A percentile compares a stretch with the other conserved stretches of the same genome.
phyloP scores from a whole-genome alignment of 2,888 invertebrate genomes.

The Theretra japonica region DNA sequence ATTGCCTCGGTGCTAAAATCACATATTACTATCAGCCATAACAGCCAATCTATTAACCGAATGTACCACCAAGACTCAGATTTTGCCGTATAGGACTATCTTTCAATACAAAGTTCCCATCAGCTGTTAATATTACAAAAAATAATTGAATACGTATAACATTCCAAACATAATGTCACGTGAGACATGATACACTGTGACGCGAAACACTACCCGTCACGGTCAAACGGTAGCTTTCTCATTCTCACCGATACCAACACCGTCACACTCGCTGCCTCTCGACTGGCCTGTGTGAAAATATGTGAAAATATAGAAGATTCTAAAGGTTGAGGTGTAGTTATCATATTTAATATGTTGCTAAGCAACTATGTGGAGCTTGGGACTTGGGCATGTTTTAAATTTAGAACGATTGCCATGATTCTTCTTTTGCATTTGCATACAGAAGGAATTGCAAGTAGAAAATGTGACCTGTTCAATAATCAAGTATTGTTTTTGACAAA shows the following conservation, averaged over 20 bases:
- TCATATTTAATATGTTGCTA: not conserved
- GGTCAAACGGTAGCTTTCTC: slow-evolving; percentile 71
- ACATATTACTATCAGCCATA: too few species aligned
- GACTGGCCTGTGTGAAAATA: slow-evolving; percentile 11
- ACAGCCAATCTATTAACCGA: too few species aligned
- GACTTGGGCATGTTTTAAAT: not conserved
- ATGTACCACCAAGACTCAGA: too few species aligned
- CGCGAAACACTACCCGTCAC: slow-evolving; percentile 66
- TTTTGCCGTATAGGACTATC: too few species aligned
- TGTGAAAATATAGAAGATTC: not conserved
- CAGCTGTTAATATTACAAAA: not conserved
- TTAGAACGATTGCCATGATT: not conserved
- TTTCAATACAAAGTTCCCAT: not conserved
- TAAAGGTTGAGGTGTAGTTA: not conserved
- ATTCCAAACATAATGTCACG: slow-evolving; percentile 12
- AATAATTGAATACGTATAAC: not conserved
- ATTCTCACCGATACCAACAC: slow-evolving; percentile 49
- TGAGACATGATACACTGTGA: slow-evolving; percentile 29
- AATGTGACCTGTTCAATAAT: too few species aligned
- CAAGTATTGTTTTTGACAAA: too few species aligned
- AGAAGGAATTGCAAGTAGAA: too few species aligned
- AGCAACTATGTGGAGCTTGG: too few species aligned
- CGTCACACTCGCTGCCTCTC: slow-evolving; percentile 29
- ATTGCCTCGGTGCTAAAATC: too few species aligned
- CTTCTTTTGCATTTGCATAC: not conserved